Evolutionary conservation across 35 echinoderm and acorn worm genomes (phyloP), one percentile per base, ranked within the genome.

Genomic region (Apostichopus californicus): DNA sequence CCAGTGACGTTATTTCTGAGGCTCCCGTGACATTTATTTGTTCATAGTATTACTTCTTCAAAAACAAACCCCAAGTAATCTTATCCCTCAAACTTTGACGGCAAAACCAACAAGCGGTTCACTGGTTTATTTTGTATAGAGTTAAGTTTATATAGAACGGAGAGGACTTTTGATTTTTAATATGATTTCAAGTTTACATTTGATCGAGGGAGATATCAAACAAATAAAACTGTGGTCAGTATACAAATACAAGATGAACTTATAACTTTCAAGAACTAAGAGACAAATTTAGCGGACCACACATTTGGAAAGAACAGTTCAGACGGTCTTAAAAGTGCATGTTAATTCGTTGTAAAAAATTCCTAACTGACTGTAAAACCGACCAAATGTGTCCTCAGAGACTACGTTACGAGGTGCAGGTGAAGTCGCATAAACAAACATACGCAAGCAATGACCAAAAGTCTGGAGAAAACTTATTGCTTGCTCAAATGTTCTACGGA

Each of bases 11-110:
- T 89, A 89, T 89, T 66, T 89, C 86, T 23, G 58, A 65, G 57
- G 18, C 55, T 46, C 34, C 12, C 9, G 2, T 89, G 86, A 89
- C 86, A 66, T 89, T 89, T 89, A 89, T 89, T 89, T 89, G 61
- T 55, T 89, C 68, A 72, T 68, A 11, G 86, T 52, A 89, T 89
- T 89, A 89, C 86, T 89, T 89, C 68, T 75, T 89, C 86, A 89
- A 89, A 89, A 89, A 46, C 86, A 89, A 89, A 89, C 86, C 18
- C 14, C 64, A 83, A 52, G 86, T 89, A 1, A 68, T 87, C 57
- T 72, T 72, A 55, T 89, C 57, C 52, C 28, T 68, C 60, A 20
- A 89, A n/a, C 64, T 57, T 34, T 72, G 25, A 89, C 56, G 56
- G 12, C 34, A 89, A 89, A 89, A 89, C 86, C 86, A 89, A 89